phyloP scores from a whole-genome alignment of 1,140 invertebrate genomes.

The Globodera ellingtonae region DNA sequence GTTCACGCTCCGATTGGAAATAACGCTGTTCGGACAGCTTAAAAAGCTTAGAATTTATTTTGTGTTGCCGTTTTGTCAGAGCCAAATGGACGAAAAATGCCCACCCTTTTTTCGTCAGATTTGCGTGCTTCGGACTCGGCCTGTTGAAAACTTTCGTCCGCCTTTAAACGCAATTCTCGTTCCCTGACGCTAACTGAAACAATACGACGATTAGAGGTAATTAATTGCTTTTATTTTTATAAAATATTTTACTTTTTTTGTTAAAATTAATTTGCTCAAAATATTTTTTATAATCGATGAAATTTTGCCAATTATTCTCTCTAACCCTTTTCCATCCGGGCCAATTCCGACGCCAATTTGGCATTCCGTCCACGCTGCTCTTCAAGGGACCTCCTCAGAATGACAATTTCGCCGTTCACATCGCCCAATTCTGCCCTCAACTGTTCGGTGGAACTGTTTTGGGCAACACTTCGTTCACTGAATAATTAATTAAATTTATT shows the following conservation, averaged over 20 bases:
- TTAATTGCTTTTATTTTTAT: no score
- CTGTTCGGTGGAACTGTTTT: slow-evolving; percentile 25
- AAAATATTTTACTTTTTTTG: no score
- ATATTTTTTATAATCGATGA: no score
- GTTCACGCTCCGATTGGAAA: not conserved
- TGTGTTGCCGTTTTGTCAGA: no score
- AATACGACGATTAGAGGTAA: not conserved
- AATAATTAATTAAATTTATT: not conserved
- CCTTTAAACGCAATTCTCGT: not conserved
- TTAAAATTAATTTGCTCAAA: no score
- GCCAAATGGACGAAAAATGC: not conserved
- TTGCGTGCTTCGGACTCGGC: not conserved
- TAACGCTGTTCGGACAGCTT: not conserved
- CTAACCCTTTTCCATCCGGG: not conserved
- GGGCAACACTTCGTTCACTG: slow-evolving; percentile 28
- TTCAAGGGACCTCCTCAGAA: not conserved
- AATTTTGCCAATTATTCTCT: not conserved
- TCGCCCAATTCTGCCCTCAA: slow-evolving; percentile 21
- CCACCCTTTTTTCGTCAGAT: not conserved
- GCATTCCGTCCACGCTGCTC: slow-evolving; percentile 20
- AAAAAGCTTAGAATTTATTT: not conserved
- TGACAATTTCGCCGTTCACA: not conserved
- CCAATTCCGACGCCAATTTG: slow-evolving; percentile 13
- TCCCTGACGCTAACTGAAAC: not conserved
- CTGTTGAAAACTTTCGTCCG: not conserved